These are phyloP conservation scores for Heterocephalus glaber DNA, from an alignment of 2,113 vertebrate species.

Conservation along the genomic window DNA sequence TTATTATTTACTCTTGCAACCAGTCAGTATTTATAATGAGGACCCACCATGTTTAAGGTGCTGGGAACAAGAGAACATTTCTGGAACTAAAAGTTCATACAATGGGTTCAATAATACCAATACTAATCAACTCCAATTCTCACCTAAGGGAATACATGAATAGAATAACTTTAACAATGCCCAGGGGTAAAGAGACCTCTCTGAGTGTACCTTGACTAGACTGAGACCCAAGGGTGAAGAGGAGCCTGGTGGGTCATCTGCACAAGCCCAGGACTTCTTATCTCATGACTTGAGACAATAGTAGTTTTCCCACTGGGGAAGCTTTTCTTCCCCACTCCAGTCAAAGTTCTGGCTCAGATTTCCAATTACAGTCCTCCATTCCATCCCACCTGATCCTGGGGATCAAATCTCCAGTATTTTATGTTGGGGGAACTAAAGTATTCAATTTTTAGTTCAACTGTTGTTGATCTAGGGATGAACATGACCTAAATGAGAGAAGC, in stretches of 20 bases:
- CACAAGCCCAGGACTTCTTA: background rate
- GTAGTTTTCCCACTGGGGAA: fast-evolving
- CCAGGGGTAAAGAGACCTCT: background rate
- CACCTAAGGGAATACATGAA: background rate
- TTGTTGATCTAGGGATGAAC: background rate
- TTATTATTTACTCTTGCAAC: conserved; percentile 8
- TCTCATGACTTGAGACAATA: background rate
- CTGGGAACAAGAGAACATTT: background rate
- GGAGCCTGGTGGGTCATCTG: background rate
- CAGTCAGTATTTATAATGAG: background rate
- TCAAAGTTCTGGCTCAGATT: background rate
- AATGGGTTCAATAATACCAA: background rate
- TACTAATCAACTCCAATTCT: background rate
- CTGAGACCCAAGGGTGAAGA: background rate
- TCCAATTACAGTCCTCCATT: background rate
- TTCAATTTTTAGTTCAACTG: background rate
- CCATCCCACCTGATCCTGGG: background rate
- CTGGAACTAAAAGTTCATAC: background rate
- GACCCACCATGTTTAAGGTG: background rate
- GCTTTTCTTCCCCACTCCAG: background rate
- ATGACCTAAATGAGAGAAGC: background rate
- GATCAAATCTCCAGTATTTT: background rate
- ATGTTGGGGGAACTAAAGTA: background rate
- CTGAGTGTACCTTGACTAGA: background rate
- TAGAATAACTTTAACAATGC: background rate